Conservation (phyloP, 2,888 invertebrate genomes). For the Sinotaia quadrata region DNA sequence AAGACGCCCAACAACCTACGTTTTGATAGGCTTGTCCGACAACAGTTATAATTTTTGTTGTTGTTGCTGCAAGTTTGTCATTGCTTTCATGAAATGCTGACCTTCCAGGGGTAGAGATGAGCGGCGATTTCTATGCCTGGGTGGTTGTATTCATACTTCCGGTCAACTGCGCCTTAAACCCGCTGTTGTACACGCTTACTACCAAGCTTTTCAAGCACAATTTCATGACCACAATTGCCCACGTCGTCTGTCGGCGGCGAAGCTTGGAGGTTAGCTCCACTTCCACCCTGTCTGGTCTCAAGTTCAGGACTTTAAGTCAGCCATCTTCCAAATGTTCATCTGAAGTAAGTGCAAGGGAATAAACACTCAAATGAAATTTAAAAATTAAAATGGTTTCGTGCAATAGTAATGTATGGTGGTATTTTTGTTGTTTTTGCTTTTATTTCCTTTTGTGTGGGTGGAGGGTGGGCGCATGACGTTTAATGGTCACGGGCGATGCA, state of each 20-base stretch:
- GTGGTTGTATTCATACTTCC: slow-evolving; percentile 44
- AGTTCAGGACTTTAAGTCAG: slow-evolving; percentile 24
- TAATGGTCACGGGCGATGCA: too few species aligned
- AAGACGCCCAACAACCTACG: too few species aligned
- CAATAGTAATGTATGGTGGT: too few species aligned
- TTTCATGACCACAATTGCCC: slow-evolving; percentile 23
- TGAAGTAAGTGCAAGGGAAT: slow-evolving; percentile 17
- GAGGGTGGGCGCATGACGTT: neutral
- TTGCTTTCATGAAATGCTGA: too few species aligned
- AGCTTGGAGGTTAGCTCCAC: slow-evolving; percentile 25
- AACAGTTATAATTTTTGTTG: too few species aligned
- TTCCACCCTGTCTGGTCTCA: slow-evolving; percentile 28
- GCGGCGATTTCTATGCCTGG: slow-evolving; percentile 41
- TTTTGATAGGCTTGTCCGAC: too few species aligned
- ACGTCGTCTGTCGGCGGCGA: slow-evolving; percentile 20
- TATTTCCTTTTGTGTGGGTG: neutral
- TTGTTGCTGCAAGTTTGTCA: too few species aligned
- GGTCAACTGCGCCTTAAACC: slow-evolving; percentile 47
- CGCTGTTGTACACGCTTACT: slow-evolving; percentile 44
- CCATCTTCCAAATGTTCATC: neutral
- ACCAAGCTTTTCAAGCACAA: slow-evolving; percentile 42
- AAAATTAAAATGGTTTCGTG: too few species aligned
- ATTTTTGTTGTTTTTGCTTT: neutral
- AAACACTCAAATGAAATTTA: neutral
- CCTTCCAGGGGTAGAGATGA: slow-evolving; percentile 33